Base-by-base conservation (phyloP, 2,113 vertebrate genomes). In the Gobiocypris rarus region DNA sequence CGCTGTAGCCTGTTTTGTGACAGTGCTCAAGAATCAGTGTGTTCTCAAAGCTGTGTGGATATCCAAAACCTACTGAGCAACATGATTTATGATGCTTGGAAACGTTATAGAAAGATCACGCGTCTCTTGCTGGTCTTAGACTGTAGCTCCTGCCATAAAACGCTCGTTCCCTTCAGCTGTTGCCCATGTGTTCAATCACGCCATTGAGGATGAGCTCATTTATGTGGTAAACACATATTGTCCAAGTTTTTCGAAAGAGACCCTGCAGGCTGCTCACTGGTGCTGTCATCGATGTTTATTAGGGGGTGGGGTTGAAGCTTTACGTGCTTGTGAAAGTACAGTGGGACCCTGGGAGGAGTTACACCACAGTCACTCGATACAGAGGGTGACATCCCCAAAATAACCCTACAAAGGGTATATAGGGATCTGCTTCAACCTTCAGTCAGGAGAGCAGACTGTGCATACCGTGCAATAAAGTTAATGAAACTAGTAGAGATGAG, bases 401-500 rank as follows among this genome's bases (percentile, higher is more conserved):
- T 95, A 95, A 92, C 89, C 84, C 80, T 8, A 19, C 90, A 87
- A 89, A 91, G 88, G 74, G 81, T 94, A 95, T 94, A 94, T 90
- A 95, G 91, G 83, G 85, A 50, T 83, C 86, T 81, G 67, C 38
- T 80, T 24, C 11, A 17, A 17, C 74, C 84, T 19, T 13, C 79
- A 77, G 9, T 70, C 76, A 93, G 89, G 91, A 50, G 15, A 79
- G 41, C 34, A 45, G 56, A 77, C 45, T 38, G 77, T 75, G 56
- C 28, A 43, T 2, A 59, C 19, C 2, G 2, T 58, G 75, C 28
- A 81, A 13, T 17, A 26, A 14, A 1, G 26, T 50, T 78, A 41
- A 28, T 24, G 22, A 78, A 81, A 58, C 31, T 69, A 14, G 85
- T 61, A n/a, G 9, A 24, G 31, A 28, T 34, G 31, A 28, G n/a